phyloP scores from a whole-genome alignment of 2,113 vertebrate species.

The Gymnogyps californianus region DNA sequence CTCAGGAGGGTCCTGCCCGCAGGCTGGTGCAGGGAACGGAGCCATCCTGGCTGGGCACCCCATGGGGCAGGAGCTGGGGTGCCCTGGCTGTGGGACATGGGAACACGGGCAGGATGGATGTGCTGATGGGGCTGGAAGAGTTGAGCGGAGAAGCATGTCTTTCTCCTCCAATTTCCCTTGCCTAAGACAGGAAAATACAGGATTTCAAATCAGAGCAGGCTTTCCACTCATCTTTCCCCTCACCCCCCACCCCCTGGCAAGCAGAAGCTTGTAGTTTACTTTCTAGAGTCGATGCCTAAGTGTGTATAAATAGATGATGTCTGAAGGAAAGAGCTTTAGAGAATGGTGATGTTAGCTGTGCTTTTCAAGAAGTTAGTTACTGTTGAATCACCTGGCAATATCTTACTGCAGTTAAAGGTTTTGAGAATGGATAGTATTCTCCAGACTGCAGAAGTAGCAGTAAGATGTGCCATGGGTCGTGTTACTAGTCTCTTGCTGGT shows the following conservation, averaged over 20 bases:
- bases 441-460: neutral
- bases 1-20: neutral
- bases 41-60: neutral
- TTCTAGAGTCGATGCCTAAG: neutral
- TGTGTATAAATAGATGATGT: neutral
- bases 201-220: neutral
- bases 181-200: neutral
- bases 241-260: neutral
- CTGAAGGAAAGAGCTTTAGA: neutral
- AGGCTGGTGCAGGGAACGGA: neutral
- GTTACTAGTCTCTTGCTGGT: neutral
- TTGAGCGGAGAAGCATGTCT: neutral
- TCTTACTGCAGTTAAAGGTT: neutral
- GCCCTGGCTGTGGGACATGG: neutral
- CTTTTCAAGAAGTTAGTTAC: neutral
- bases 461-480: neutral
- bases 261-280: neutral
- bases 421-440: neutral
- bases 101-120: neutral
- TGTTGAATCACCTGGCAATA: neutral
- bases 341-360: neutral
- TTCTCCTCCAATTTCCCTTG: neutral
- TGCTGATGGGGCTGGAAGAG: neutral
- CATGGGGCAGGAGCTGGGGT: neutral
- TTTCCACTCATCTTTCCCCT: neutral